Conservation (phyloP, 2,797 vertebrate species). For the Gallinago stenura region DNA sequence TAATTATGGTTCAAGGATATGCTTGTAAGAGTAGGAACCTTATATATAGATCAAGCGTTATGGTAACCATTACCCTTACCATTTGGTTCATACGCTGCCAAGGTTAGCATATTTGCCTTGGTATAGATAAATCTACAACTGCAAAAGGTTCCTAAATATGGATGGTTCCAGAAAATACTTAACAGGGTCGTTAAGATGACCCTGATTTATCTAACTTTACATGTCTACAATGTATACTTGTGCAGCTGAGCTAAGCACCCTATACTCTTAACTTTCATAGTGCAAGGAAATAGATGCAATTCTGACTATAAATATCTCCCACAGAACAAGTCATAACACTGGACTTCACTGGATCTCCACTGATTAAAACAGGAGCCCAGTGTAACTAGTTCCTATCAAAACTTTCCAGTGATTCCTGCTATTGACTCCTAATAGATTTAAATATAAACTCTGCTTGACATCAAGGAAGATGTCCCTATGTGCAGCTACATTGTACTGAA, state of each 20-base stretch:
- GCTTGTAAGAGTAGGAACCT: neutral
- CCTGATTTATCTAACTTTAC: neutral
- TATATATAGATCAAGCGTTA: neutral
- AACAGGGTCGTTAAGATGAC: neutral
- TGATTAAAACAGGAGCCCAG: neutral
- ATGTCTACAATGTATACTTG: neutral
- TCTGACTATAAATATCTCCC: neutral
- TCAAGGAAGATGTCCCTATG: neutral
- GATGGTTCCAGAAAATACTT: neutral
- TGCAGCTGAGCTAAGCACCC: neutral
- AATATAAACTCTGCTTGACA: neutral
- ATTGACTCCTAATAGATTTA: neutral
- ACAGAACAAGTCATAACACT: neutral
- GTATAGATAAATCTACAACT: neutral
- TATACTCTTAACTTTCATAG: neutral
- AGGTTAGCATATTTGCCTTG: neutral
- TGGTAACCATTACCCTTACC: neutral
- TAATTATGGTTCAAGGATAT: neutral
- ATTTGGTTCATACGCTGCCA: neutral
- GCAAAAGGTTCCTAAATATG: neutral
- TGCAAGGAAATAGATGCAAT: neutral
- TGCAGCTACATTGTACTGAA: neutral
- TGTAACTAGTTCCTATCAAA: neutral
- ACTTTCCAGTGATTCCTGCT: neutral
- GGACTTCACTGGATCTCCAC: neutral